Conservation (phyloP, 2,888 invertebrate species). For the Cryptus viduatorius region DNA sequence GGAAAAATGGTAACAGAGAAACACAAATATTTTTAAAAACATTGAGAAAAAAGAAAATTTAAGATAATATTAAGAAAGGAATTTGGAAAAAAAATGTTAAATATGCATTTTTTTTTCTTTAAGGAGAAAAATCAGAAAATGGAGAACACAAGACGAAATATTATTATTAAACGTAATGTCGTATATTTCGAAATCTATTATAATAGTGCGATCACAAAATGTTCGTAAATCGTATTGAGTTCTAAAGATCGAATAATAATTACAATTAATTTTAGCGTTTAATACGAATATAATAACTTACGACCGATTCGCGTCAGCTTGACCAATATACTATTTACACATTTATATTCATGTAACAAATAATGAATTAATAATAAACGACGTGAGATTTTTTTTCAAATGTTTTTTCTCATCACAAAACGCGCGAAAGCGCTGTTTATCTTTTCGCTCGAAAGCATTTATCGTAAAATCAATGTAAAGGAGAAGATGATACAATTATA, state of each 20-base stretch:
- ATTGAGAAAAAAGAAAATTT: background rate
- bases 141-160: background rate
- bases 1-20: too few species aligned
- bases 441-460: slow-evolving; percentile 38
- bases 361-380: slow-evolving; percentile 58
- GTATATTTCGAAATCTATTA: slow-evolving; percentile 71
- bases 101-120: too few species aligned
- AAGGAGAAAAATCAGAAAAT: background rate
- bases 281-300: slow-evolving; percentile 68
- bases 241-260: slow-evolving; percentile 55
- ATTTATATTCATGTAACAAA: slow-evolving; percentile 65
- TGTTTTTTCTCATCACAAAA: slow-evolving; percentile 49
- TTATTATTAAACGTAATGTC: slow-evolving; percentile 70
- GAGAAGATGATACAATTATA: slow-evolving; percentile 47
- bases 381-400: slow-evolving; percentile 64
- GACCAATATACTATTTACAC: slow-evolving; percentile 65
- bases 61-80: background rate
- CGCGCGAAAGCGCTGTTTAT: slow-evolving; percentile 9
- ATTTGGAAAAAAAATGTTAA: background rate
- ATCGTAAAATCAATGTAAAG: slow-evolving; percentile 43
- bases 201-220: slow-evolving; percentile 73
- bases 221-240: slow-evolving; percentile 61
- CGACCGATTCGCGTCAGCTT: slow-evolving; percentile 57
- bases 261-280: slow-evolving; percentile 61
- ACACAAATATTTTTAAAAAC: too few species aligned